Evolutionary conservation across 92 coral and sea anemone species (phyloP), one percentile per base, ranked within the genome.

Genomic region (Heteractis magnifica): DNA sequence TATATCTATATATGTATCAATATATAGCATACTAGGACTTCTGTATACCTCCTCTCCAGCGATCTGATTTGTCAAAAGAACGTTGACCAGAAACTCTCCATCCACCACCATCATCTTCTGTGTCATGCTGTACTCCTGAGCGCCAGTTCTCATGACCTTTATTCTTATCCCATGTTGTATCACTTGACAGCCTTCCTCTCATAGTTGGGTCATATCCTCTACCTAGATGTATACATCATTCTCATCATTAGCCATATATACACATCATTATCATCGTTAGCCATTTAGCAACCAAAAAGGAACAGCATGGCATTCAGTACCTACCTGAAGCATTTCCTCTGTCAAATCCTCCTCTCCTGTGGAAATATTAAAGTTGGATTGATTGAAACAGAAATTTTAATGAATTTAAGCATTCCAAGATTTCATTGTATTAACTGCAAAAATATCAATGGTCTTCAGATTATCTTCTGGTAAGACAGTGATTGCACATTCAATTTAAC

Each of bases 81-180:
- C 96, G 90, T 64, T 88, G 91, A 21, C 98, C 98, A 49, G 98
- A 92, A 5, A 94, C 87, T 68, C 94, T 94, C 99, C 99, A 96
- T 10, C 99, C 99, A 34, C 96, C 98, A 2, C 94, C 98, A 65
- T 89, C 98, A 52, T 95, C 98, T 10, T 87, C 98, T 75, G 59
- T 90, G 53, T 91, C 91, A 51, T 53, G 86, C 11, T 21, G 72
- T 7, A 86, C 91, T 23, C 88, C 78, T 21, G 97, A 86, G 77
- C 99, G 90, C 99, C 99, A 96, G 82, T 92, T 92, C 21, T 92
- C 94, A 79, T 87, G 78, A 56, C 70, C 70, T 53, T 87, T 71
- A 15, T 84, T 62, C 68, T 94, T 87, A 68, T 93, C 98, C 98
- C 98, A 93, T 19, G 95, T 87, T 62, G 86, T 89, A 75, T 93